Conservation (phyloP, 2,113 vertebrate species). For the Ciconia maguari region DNA sequence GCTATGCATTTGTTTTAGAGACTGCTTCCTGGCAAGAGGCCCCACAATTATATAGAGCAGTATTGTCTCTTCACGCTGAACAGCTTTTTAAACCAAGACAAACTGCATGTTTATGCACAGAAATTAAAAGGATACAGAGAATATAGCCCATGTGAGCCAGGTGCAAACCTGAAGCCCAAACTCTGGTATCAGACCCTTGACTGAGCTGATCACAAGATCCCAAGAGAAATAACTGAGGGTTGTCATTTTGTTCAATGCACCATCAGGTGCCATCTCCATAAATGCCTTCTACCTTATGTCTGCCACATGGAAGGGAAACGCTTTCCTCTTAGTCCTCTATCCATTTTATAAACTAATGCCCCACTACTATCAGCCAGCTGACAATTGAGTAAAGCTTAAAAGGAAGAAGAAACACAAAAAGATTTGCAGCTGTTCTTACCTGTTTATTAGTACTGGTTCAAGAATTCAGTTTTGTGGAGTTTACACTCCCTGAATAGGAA, state of each 20-base stretch:
- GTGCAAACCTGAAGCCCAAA: neutral
- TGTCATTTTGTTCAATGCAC: neutral
- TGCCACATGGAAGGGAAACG: fast-evolving
- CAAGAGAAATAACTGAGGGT: neutral
- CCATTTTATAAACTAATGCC: neutral
- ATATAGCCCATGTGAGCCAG: neutral
- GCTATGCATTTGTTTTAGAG: neutral
- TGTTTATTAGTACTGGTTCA: neutral
- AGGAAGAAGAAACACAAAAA: neutral
- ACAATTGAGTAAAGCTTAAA: neutral
- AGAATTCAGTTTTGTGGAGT: neutral
- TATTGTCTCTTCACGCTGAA: fast-evolving
- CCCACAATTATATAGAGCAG: neutral
- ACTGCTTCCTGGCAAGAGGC: neutral
- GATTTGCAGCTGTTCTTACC: neutral
- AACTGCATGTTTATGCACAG: neutral
- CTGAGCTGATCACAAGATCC: neutral
- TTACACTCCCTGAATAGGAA: neutral
- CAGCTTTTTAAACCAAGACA: neutral
- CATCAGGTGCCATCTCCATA: neutral
- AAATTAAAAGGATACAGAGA: neutral
- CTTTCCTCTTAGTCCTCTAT: neutral
- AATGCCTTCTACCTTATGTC: neutral
- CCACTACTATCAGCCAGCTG: neutral
- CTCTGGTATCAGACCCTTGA: neutral